Conservation (phyloP, 2,113 vertebrate species). For the Dicaeum eximium region DNA sequence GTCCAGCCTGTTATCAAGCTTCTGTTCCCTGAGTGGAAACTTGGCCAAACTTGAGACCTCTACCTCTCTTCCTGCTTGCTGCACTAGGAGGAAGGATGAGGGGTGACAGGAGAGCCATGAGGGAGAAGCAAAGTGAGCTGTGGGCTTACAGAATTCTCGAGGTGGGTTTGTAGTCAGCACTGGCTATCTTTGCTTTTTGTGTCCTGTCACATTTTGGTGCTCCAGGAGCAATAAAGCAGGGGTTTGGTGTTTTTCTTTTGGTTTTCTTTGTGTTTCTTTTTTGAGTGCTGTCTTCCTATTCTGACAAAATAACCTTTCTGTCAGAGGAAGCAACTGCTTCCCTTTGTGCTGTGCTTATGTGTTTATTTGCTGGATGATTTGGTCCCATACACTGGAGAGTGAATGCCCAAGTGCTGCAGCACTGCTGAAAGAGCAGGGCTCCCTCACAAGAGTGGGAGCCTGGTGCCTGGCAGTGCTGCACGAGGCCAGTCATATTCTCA, state of each 20-base stretch:
- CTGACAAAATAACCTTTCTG: neutral
- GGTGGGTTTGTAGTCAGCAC: neutral
- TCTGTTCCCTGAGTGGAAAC: neutral
- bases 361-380: neutral
- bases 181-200: neutral
- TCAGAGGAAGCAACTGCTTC: neutral
- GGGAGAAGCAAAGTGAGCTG: neutral
- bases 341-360: neutral
- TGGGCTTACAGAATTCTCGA: neutral
- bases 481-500: accelerated
- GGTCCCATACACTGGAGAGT: no score
- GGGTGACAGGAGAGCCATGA: neutral
- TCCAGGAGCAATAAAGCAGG: neutral
- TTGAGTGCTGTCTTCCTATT: neutral
- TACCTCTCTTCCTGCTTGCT: neutral
- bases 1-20: neutral
- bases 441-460: neutral
- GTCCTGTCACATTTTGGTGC: neutral
- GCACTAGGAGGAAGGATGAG: accelerated
- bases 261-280: no score
- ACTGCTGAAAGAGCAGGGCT: neutral
- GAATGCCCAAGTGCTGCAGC: neutral
- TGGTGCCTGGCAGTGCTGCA: neutral
- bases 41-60: neutral
- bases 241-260: neutral